These are phyloP conservation scores for Macrobrachium rosenbergii DNA, from an alignment of 1,140 invertebrate genomes.

Conservation along the genomic window DNA sequence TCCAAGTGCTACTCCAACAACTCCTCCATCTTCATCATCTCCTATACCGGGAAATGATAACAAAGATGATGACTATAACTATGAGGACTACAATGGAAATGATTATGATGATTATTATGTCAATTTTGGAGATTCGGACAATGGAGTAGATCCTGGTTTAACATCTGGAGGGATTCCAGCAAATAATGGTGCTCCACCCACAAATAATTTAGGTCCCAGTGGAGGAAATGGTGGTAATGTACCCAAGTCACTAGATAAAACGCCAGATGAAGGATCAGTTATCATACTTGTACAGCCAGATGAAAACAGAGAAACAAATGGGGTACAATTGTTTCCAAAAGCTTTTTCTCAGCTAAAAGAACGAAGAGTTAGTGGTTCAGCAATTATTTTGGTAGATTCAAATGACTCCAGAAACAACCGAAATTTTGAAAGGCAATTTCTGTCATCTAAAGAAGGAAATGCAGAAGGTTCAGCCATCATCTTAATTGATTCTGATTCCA, in stretches of 20 bases:
- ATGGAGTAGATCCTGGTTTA: neutral
- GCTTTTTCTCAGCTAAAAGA: too few relatives aligned
- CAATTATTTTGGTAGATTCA: too few relatives aligned
- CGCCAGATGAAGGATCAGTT: neutral
- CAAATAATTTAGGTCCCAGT: too few relatives aligned
- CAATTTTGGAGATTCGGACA: neutral
- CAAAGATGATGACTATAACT: constrained; percentile 13
- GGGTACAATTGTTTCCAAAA: too few relatives aligned
- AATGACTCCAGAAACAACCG: too few relatives aligned
- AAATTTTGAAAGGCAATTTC: neutral
- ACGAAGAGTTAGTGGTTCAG: too few relatives aligned
- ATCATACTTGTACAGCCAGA: constrained; percentile 29
- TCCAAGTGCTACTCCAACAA: neutral
- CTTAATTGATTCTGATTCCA: neutral
- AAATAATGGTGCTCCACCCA: too few relatives aligned
- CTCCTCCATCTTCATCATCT: neutral
- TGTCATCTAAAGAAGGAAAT: neutral
- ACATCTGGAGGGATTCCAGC: neutral
- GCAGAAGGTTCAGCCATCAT: neutral
- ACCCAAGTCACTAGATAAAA: too few relatives aligned
- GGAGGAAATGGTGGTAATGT: too few relatives aligned
- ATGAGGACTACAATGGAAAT: constrained; percentile 10
- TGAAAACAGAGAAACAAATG: too few relatives aligned
- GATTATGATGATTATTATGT: neutral
- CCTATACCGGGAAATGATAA: neutral